A percentile compares a stretch with the other conserved stretches of the same genome.
Evolutionary conservation across 2,888 invertebrate genomes (phyloP).

Genomic region (Anthophora plumipes): DNA sequence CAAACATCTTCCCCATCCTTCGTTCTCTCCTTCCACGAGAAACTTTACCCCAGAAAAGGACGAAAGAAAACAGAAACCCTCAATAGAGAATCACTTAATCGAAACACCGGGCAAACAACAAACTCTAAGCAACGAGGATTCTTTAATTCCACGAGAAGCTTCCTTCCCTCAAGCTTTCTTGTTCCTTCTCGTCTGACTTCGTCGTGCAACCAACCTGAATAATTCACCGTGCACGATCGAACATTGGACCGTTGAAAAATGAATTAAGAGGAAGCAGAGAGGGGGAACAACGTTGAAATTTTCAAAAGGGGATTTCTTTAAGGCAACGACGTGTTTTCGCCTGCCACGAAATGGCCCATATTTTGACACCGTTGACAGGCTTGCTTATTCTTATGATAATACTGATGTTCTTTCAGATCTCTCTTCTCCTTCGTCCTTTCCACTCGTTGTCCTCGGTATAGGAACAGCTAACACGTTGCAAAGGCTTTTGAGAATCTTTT

Average conservation of each 20-base stretch:
- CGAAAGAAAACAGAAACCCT: neutral
- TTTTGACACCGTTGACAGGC: slow-evolving; percentile 74
- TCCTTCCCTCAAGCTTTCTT: too few species aligned
- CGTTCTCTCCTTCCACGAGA: too few species aligned
- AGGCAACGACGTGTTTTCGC: slow-evolving; percentile 34
- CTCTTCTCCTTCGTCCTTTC: slow-evolving; percentile 2
- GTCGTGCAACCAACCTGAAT: neutral
- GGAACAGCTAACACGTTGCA: slow-evolving; percentile 23
- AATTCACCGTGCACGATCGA: neutral
- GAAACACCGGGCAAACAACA: neutral
- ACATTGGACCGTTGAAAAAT: neutral
- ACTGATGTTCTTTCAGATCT: slow-evolving; percentile 45
- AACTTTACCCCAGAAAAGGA: neutral
- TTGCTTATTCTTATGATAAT: slow-evolving; percentile 73
- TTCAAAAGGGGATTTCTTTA: slow-evolving; percentile 32
- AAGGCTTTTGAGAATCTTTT: slow-evolving; percentile 55
- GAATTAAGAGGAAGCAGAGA: slow-evolving; percentile 2
- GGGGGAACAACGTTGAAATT: slow-evolving; percentile 37
- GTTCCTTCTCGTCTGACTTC: neutral
- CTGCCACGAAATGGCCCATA: slow-evolving; percentile 57
- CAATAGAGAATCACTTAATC: neutral
- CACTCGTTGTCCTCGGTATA: slow-evolving; percentile 39
- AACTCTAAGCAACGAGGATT: neutral
- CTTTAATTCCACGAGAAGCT: neutral
- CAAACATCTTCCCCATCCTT: too few species aligned